Evolutionary conservation across 2,113 vertebrate genomes (phyloP).

Genomic region (Gnathonemus longibarbis): DNA sequence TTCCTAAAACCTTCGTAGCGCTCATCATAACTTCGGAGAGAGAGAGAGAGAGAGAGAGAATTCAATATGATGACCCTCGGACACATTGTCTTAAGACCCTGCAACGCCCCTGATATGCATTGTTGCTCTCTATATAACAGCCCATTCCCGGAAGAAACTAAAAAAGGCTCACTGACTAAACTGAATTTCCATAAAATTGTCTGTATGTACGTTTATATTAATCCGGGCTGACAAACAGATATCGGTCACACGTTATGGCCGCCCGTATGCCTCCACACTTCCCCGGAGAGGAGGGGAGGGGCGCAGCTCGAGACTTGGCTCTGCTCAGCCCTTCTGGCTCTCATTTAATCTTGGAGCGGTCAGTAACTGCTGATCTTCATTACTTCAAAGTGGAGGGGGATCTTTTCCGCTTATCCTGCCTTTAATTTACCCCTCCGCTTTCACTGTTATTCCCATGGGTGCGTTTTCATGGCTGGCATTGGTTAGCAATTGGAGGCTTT

Average conservation of each 20-base stretch:
- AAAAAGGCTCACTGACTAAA: neutral
- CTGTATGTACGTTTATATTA: neutral
- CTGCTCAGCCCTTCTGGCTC: conserved; percentile 65
- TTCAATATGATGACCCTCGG: neutral
- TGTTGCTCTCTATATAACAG: neutral
- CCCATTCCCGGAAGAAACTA: neutral
- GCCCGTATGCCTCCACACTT: conserved; percentile 34
- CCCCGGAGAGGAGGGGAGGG: conserved; percentile 60
- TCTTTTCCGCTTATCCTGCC: conserved; percentile 51
- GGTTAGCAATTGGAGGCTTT: conserved; percentile 66
- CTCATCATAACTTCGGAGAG: neutral
- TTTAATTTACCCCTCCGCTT: conserved; percentile 17
- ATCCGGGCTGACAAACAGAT: conserved; percentile 29
- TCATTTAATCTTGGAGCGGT: conserved; percentile 72
- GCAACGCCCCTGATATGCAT: neutral
- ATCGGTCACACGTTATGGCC: conserved; percentile 29
- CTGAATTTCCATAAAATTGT: neutral
- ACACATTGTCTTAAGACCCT: neutral
- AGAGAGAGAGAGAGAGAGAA: neutral
- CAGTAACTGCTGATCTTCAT: conserved; percentile 62
- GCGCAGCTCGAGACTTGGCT: conserved; percentile 64
- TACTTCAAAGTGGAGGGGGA: conserved; percentile 62
- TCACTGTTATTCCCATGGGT: conserved; percentile 46
- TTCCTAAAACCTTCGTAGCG: neutral
- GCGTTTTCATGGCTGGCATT: conserved; percentile 66